Percentiles rank a stretch among this genome's conserved stretches.
phyloP scores from a whole-genome alignment of 1,140 invertebrate genomes.

The Drosophila sulfurigaster region DNA sequence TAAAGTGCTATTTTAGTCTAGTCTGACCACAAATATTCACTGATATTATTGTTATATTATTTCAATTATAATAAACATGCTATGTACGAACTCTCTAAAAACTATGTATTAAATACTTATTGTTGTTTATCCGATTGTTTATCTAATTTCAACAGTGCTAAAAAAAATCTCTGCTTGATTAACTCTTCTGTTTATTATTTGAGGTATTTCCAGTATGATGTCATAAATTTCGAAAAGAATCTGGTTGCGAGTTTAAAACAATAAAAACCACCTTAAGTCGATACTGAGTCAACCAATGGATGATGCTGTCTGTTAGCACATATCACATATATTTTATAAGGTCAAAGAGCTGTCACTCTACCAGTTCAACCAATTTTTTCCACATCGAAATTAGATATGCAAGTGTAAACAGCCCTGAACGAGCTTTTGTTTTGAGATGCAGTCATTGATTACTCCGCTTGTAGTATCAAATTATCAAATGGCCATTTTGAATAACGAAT shows the following conservation, averaged over 20 bases:
- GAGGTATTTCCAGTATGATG: not conserved
- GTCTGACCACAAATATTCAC: no score
- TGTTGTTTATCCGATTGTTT: not conserved
- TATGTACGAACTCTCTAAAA: not conserved
- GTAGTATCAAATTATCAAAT: constrained; percentile 31
- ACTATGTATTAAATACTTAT: not conserved
- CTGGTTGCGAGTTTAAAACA: not conserved
- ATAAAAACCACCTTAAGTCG: not conserved
- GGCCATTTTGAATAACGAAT: constrained; percentile 25
- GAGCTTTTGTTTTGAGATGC: constrained; percentile 22
- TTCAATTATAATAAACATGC: not conserved
- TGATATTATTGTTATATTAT: no score
- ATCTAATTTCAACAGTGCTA: not conserved
- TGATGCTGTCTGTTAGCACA: not conserved
- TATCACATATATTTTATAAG: not conserved
- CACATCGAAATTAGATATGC: not conserved
- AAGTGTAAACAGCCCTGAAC: constrained; percentile 16
- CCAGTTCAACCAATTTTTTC: constrained; percentile 1
- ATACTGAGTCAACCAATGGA: not conserved
- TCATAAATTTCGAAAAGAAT: not conserved
- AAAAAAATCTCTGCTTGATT: not conserved
- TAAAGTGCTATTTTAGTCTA: no score
- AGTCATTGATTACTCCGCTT: constrained; percentile 29
- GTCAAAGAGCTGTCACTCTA: not conserved
- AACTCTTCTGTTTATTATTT: not conserved